A percentile compares a stretch with the other conserved stretches of the same genome.
These are phyloP conservation scores for Pseudochirops corinnae DNA, from an alignment of 2,797 vertebrate genomes.

Conservation along the genomic window DNA sequence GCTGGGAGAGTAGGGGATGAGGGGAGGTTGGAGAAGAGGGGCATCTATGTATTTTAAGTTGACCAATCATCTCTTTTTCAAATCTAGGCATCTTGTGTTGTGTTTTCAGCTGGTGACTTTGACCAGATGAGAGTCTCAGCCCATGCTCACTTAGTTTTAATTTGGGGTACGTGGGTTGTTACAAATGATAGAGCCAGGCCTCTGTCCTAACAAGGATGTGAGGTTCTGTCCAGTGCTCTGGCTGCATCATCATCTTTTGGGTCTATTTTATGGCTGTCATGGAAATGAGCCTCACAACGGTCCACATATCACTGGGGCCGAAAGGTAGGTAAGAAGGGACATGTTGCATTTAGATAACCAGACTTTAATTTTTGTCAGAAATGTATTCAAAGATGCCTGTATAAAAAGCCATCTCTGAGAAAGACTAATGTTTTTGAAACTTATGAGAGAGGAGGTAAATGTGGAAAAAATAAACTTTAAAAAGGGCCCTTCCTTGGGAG, in stretches of 20 bases:
- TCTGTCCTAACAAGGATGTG: not conserved
- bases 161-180: not conserved
- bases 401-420: not conserved
- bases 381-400: not conserved
- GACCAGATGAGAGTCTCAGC: not conserved
- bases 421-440: not conserved
- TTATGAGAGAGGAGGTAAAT: not conserved
- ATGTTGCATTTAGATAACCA: not conserved
- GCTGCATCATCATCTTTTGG: not conserved
- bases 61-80: not conserved
- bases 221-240: not conserved
- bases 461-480: conserved; percentile 19
- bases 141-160: not conserved
- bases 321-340: not conserved
- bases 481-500: not conserved
- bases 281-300: not conserved
- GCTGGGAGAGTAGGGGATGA: not conserved
- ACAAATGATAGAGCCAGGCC: not conserved
- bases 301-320: not conserved
- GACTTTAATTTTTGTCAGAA: not conserved
- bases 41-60: not conserved
- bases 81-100: not conserved
- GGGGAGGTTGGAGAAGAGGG: not conserved
- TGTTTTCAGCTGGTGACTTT: not conserved
- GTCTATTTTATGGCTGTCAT: not conserved